Evolutionary conservation across 2,113 vertebrate species (phyloP), one percentile per base, ranked within the genome.

Genomic region (Melanocharis versteri): DNA sequence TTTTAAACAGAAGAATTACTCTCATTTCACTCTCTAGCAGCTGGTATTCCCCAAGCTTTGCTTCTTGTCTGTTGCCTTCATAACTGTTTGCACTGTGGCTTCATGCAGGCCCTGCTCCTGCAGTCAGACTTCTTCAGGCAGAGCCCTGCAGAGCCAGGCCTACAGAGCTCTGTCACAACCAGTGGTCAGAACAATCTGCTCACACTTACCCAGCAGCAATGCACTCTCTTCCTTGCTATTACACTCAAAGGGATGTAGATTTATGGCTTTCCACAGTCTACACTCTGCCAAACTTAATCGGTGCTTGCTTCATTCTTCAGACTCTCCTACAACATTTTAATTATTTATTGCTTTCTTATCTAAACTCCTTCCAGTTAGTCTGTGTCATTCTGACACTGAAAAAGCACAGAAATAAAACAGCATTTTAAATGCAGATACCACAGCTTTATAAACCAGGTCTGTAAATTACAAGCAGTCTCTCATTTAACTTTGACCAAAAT

Each of bases 271-370:
- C 78, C 51, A 28, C 40, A 80, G 58, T 4, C 91, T 31, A 44
- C 37, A 10, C 37, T 87, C 85, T 24, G 87, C 58, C 75, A 93
- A 50, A 90, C 71, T 57, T 79, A 61, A 90, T 94, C 87, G 80
- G 53, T 57, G 61, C 70, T 91, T 61, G 50, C 62, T 85, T 76
- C 58, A 90, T 77, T 80, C 75, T 58, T 85, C 71, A 93, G 70
- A 51, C 54, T 77, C 50, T 48, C 75, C 93, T 86, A 66, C 58
- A 80, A 28, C 17, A 0, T 66, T 94, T 90, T 64, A 93, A 61
- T 93, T 92, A 93, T 94, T 95, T 91, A 92, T 61, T 87, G 91
- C 91, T 85, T 17, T 78, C 78, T 96, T 91, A 92, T 84, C 89
- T 95, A 50, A 94, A 91, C 39, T 61, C 45, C 70, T 85, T 77